These are phyloP conservation scores for Plebejus melissa DNA, from an alignment of 2,888 invertebrate species.

Conservation along the genomic window DNA sequence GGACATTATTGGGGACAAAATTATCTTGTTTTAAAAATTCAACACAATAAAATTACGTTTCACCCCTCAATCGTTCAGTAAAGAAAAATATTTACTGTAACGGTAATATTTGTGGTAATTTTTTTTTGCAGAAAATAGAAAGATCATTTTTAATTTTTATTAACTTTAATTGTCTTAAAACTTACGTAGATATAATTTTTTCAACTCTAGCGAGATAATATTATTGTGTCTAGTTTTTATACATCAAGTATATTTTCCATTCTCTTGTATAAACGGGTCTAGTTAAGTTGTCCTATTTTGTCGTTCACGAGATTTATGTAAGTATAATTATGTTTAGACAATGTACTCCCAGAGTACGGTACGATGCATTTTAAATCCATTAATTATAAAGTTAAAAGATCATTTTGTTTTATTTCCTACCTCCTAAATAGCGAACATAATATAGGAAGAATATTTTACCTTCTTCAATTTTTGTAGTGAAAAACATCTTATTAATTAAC, in stretches of 20 bases:
- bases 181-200: too few species aligned
- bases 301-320: constrained; percentile 45
- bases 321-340: constrained; percentile 64
- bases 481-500: too few species aligned
- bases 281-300: constrained; percentile 36
- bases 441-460: too few species aligned
- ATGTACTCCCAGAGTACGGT: constrained; percentile 54
- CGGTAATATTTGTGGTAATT: too few species aligned
- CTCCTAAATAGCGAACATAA: too few species aligned
- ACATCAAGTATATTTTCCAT: constrained; percentile 4
- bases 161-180: too few species aligned
- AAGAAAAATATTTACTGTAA: background rate
- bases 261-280: constrained; percentile 39
- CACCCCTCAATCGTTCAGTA: background rate
- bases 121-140: too few species aligned
- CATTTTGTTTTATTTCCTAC: constrained; percentile 47
- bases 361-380: constrained; percentile 68
- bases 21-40: background rate
- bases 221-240: constrained; percentile 23
- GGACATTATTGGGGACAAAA: background rate
- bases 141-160: too few species aligned
- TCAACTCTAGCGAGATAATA: background rate
- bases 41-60: background rate
- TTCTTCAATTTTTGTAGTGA: too few species aligned
- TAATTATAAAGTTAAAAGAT: constrained; percentile 54